Conservation (phyloP, 1,140 invertebrate genomes). For the Aphaenogaster floridana region DNA sequence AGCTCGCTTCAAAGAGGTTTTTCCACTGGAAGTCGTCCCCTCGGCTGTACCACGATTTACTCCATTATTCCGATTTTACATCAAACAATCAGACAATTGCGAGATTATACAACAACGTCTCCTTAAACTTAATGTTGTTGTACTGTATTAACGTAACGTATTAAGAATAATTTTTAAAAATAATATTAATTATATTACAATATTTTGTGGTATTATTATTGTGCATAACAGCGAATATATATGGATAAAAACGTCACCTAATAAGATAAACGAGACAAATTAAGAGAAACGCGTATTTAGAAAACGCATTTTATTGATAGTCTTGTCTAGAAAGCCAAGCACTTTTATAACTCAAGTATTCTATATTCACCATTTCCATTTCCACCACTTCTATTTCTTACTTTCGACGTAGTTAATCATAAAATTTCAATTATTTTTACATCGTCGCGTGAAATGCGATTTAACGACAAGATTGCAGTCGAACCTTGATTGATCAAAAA, state of each 20-base stretch:
- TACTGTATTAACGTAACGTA: neutral
- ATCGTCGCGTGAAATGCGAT: neutral
- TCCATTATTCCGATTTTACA: neutral
- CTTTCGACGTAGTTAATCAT: neutral
- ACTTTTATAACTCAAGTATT: neutral
- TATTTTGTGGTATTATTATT: conserved; percentile 1
- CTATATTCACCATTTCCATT: neutral
- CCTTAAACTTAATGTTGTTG: neutral
- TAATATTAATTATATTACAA: neutral
- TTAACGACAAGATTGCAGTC: neutral
- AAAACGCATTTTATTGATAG: neutral
- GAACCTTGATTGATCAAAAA: neutral
- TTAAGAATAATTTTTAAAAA: neutral
- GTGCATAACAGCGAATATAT: neutral
- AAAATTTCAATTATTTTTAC: neutral
- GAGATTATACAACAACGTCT: neutral
- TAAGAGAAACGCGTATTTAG: neutral
- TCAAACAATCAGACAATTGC: neutral
- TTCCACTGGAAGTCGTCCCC: neutral
- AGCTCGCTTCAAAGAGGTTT: neutral
- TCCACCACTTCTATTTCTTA: neutral
- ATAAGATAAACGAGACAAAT: neutral
- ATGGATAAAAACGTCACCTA: neutral
- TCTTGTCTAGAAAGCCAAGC: neutral
- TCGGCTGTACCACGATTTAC: neutral